These are phyloP conservation scores for Umimayanthus kanabou DNA, from an alignment of 92 coral and sea anemone genomes.

Conservation along the genomic window DNA sequence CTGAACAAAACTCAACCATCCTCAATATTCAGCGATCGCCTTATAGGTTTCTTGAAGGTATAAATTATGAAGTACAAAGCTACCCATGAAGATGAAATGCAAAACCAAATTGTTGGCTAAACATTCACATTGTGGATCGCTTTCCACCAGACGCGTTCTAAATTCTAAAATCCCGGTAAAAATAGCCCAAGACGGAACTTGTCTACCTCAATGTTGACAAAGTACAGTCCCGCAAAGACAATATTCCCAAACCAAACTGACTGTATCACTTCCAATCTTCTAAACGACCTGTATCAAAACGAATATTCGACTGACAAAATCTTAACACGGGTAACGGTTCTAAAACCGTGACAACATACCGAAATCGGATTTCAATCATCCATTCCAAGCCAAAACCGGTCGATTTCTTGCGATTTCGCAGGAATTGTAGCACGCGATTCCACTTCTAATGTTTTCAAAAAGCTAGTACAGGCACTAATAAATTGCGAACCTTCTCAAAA, in stretches of 20 bases:
- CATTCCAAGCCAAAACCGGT: background rate
- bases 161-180: too few species aligned
- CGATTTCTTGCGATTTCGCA: background rate
- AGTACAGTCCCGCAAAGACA: background rate
- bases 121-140: too few species aligned
- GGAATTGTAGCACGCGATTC: background rate
- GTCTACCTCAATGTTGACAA: background rate
- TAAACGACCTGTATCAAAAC: background rate
- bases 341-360: conserved; percentile 21
- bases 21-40: background rate
- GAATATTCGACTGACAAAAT: background rate
- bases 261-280: background rate
- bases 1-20: background rate
- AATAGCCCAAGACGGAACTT: background rate
- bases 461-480: background rate
- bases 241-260: background rate
- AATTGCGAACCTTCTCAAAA: background rate
- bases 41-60: background rate
- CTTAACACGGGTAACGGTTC: background rate
- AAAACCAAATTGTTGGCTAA: too few species aligned
- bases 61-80: background rate
- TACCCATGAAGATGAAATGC: background rate
- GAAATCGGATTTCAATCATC: background rate
- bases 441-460: background rate
- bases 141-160: too few species aligned